Percentiles rank a stretch among this genome's conserved stretches.
phyloP scores from a whole-genome alignment of 2,797 vertebrate species.

The Pygocentrus nattereri region DNA sequence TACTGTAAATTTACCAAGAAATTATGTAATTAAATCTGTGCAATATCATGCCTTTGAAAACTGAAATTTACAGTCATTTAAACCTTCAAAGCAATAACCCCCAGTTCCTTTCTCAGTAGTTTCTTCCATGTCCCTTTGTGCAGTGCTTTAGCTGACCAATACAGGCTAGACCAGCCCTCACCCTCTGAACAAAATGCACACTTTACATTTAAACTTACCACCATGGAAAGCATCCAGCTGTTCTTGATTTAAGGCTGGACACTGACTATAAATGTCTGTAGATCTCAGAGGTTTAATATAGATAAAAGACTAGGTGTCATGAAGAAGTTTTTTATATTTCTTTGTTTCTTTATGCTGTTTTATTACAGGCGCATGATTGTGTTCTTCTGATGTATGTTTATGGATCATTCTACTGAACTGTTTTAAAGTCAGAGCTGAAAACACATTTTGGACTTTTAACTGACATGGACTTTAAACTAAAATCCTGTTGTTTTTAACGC shows the following conservation, averaged over 20 bases:
- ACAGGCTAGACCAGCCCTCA: background rate
- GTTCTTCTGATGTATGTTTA: no score
- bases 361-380: no score
- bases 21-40: background rate
- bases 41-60: background rate
- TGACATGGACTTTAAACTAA: no score
- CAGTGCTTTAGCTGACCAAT: background rate
- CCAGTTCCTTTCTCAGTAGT: background rate
- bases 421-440: no score
- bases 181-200: background rate
- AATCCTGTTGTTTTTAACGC: no score
- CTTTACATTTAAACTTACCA: background rate
- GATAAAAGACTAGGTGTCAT: no score
- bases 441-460: no score
- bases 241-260: background rate
- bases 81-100: background rate
- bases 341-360: no score
- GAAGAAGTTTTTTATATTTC: no score
- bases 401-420: no score
- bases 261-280: background rate
- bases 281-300: no score
- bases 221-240: background rate
- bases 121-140: background rate
- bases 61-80: background rate
- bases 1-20: no score